These are phyloP conservation scores for Seira musarum DNA, from an alignment of 2,888 invertebrate species.

Conservation along the genomic window DNA sequence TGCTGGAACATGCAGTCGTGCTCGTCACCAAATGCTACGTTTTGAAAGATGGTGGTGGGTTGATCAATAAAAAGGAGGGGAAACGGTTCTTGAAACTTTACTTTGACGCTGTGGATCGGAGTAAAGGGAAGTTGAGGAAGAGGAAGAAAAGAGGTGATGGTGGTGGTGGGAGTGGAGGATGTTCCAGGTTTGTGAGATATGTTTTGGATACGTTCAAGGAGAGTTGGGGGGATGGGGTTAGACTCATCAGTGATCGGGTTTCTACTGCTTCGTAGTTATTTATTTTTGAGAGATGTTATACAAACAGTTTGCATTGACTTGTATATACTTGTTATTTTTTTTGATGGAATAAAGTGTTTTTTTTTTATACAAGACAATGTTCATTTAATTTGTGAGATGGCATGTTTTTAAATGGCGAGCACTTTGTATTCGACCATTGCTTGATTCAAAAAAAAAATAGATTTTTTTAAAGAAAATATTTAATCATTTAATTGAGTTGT, in stretches of 20 bases:
- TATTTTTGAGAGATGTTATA: neutral
- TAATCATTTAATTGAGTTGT: no score
- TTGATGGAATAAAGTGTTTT: neutral
- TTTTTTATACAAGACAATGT: neutral
- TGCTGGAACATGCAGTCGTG: conserved; percentile 39
- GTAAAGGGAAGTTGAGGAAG: conserved; percentile 17
- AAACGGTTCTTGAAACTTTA: conserved; percentile 27
- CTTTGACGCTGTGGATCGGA: conserved; percentile 20
- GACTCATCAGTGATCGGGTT: conserved; percentile 21
- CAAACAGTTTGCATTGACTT: neutral
- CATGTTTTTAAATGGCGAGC: no score
- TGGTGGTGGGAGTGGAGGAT: neutral
- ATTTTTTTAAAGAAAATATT: no score
- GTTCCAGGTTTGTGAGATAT: conserved; percentile 29
- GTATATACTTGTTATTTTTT: neutral
- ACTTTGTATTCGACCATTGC: no score
- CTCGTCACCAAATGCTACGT: conserved; percentile 44
- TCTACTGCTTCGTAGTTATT: neutral
- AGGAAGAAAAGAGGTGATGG: conserved; percentile 30
- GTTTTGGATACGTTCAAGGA: conserved; percentile 35
- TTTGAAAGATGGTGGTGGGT: neutral
- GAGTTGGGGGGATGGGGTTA: conserved; percentile 32
- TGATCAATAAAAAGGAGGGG: conserved; percentile 27
- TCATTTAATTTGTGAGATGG: neutral
- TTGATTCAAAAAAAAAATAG: no score